Conservation (phyloP, 1,140 invertebrate species). For the Calliopsis andreniformis region DNA sequence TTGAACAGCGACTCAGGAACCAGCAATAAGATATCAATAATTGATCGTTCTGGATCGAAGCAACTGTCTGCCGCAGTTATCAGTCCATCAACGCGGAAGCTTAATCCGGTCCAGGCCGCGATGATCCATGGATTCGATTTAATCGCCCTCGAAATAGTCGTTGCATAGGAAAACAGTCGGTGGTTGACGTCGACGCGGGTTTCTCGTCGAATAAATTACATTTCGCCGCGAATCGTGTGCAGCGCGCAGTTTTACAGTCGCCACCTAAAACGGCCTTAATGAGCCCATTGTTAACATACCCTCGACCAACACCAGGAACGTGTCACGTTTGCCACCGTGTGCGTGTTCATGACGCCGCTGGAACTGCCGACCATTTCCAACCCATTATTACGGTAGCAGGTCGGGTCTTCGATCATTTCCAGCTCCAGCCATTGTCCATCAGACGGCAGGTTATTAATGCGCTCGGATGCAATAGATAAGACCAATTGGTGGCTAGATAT, state of each 20-base stretch:
- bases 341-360: constrained; percentile 15
- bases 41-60: not conserved
- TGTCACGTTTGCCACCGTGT: constrained; percentile 16
- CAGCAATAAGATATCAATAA: not conserved
- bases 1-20: too few relatives aligned
- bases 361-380: constrained; percentile 28
- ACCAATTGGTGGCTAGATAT: not conserved
- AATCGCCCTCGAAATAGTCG: not conserved
- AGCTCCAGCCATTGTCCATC: constrained; percentile 38
- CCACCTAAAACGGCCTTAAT: constrained; percentile 56
- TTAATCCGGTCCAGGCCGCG: not conserved
- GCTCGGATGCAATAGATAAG: constrained; percentile 5
- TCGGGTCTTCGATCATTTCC: constrained; percentile 33
- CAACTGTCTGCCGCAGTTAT: not conserved
- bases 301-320: constrained; percentile 9
- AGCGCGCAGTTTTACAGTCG: constrained; percentile 32
- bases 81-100: not conserved
- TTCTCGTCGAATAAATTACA: constrained; percentile 25
- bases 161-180: not conserved
- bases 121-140: not conserved
- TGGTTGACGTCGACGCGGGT: too few relatives aligned
- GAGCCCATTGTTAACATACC: constrained; percentile 50
- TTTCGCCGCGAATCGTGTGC: constrained; percentile 14
- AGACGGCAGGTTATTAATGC: constrained; percentile 22
- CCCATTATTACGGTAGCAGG: constrained; percentile 50